Conservation (phyloP, 2,797 vertebrate genomes). For the Aythya fuligula region DNA sequence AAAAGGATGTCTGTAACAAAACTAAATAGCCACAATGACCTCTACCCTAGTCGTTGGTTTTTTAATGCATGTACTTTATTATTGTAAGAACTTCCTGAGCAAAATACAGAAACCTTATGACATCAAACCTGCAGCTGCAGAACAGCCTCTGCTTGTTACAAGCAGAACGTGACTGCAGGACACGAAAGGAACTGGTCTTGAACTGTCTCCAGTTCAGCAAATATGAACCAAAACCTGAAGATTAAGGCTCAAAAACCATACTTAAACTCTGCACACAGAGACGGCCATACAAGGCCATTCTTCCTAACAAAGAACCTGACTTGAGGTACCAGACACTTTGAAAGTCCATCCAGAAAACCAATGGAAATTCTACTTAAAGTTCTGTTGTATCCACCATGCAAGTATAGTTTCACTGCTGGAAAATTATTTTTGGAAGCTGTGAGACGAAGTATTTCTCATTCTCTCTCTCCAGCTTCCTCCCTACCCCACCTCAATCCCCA, state of each 20-base stretch:
- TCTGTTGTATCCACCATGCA: neutral
- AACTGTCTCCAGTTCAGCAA: slow-evolving; percentile 5
- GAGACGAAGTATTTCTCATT: neutral
- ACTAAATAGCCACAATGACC: neutral
- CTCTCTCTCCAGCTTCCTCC: neutral
- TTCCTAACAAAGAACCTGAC: neutral
- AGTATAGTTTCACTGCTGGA: neutral
- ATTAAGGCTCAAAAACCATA: neutral
- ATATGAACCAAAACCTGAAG: neutral
- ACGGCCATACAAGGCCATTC: neutral
- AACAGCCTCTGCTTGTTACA: neutral
- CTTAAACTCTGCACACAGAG: neutral
- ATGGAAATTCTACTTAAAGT: neutral
- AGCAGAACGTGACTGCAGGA: neutral
- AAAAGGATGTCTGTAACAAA: neutral
- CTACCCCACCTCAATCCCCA: neutral
- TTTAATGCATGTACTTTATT: neutral
- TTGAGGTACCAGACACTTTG: neutral
- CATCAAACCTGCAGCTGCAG: neutral
- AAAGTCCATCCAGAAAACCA: neutral
- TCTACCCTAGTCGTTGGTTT: neutral
- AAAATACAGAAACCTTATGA: neutral
- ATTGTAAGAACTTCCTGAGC: neutral
- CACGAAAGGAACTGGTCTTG: neutral
- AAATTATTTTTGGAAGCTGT: neutral